Evolutionary conservation across 2,888 invertebrate genomes (phyloP).

Genomic region (Plebejus melissa): DNA sequence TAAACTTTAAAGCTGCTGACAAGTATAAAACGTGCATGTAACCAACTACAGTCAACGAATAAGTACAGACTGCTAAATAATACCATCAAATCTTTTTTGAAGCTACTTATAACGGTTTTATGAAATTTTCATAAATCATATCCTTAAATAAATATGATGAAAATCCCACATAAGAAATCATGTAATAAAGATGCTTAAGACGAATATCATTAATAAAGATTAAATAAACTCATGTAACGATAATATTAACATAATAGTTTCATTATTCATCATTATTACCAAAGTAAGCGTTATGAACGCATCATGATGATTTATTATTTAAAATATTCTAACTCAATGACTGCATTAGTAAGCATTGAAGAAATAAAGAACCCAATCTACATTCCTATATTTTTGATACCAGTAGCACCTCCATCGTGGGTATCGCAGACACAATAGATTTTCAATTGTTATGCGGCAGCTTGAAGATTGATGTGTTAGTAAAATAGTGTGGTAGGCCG

Average conservation of each 20-base stretch:
- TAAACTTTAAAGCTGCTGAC: no score
- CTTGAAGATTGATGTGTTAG: no score
- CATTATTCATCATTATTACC: slow-evolving; percentile 10
- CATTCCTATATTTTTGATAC: no score
- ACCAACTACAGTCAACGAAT: neutral
- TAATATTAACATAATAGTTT: neutral
- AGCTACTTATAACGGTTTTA: neutral
- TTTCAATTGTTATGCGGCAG: no score
- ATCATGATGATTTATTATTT: neutral
- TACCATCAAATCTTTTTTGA: neutral
- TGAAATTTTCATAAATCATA: neutral
- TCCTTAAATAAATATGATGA: slow-evolving; percentile 4
- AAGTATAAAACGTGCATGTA: no score
- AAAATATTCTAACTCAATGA: neutral
- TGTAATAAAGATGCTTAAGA: slow-evolving; percentile 4
- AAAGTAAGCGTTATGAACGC: neutral
- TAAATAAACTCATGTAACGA: neutral
- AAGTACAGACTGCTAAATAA: neutral
- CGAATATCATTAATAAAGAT: neutral
- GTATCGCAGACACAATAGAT: no score
- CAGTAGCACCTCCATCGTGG: no score
- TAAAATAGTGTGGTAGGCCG: no score
- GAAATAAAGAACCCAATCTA: neutral
- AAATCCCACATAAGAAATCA: neutral
- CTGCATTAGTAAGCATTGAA: neutral